These are phyloP conservation scores for Octomys mimax DNA, from an alignment of 2,797 vertebrate genomes.

Conservation along the genomic window DNA sequence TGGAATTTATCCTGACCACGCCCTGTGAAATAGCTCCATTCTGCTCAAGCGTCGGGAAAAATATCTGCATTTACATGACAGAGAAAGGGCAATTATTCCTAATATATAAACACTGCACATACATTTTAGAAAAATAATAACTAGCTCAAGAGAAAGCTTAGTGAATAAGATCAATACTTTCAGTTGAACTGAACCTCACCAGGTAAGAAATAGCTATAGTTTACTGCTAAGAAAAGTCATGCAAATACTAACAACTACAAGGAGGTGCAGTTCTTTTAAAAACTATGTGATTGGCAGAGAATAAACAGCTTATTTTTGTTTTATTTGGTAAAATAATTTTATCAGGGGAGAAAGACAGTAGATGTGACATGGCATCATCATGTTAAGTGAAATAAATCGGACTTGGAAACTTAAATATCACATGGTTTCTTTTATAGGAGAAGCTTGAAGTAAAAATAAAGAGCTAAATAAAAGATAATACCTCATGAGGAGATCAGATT, in stretches of 20 bases:
- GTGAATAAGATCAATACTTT: neutral
- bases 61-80: neutral
- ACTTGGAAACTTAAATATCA: neutral
- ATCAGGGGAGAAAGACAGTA: neutral
- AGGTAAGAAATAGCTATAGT: neutral
- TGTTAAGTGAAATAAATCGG: neutral
- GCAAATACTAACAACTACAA: neutral
- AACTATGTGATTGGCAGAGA: neutral
- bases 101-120: no score
- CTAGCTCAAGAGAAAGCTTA: neutral
- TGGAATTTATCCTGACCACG: no score
- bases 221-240: neutral
- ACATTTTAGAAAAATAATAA: neutral
- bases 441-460: neutral
- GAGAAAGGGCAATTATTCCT: neutral
- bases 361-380: neutral
- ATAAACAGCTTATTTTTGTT: neutral
- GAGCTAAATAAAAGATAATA: neutral
- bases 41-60: neutral
- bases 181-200: neutral
- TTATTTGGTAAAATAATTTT: neutral
- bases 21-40: no score
- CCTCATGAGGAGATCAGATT: no score
- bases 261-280: neutral
- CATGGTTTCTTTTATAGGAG: neutral